Evolutionary conservation across 23 tunicate genomes (phyloP).

Genomic region (Clavelina lepadiformis): DNA sequence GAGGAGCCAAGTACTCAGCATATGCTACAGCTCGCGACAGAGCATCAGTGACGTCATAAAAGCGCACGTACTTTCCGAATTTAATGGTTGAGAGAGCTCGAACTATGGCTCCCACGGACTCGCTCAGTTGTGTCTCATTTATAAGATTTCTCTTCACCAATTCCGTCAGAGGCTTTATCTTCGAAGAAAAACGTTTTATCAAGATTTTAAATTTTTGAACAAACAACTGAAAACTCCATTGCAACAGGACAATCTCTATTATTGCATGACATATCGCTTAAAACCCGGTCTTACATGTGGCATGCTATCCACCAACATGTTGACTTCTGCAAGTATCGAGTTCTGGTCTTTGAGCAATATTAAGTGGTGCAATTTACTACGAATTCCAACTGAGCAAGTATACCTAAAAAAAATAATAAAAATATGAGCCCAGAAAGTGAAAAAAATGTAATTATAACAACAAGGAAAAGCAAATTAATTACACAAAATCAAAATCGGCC

Average conservation of each 20-base stretch:
- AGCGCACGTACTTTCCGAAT: too few relatives aligned
- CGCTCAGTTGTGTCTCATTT: neutral
- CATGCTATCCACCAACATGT: slow-evolving; percentile 50
- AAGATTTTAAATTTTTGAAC: too few relatives aligned
- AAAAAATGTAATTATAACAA: slow-evolving; percentile 1
- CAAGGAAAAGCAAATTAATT: slow-evolving; percentile 1
- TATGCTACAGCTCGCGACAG: too few relatives aligned
- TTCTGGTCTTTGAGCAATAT: slow-evolving; percentile 36
- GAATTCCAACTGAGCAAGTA: slow-evolving; percentile 1
- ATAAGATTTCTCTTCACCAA: neutral
- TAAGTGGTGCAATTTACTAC: slow-evolving; percentile 16
- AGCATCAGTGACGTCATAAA: too few relatives aligned
- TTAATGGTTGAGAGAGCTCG: too few relatives aligned
- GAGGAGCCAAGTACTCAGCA: too few relatives aligned
- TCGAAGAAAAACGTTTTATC: too few relatives aligned
- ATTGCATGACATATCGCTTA: too few relatives aligned
- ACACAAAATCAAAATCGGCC: slow-evolving; percentile 29
- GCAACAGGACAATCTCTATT: too few relatives aligned
- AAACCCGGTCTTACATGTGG: too few relatives aligned
- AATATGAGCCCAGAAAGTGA: neutral
- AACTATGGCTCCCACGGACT: too few relatives aligned
- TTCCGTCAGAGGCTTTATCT: slow-evolving; percentile 2
- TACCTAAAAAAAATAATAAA: slow-evolving; percentile 23
- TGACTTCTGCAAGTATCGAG: slow-evolving; percentile 30
- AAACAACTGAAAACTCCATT: too few relatives aligned